A percentile compares a stretch with the other conserved stretches of the same genome.
Evolutionary conservation across 1,140 invertebrate genomes (phyloP).

Genomic region (Drosophila carrolli): DNA sequence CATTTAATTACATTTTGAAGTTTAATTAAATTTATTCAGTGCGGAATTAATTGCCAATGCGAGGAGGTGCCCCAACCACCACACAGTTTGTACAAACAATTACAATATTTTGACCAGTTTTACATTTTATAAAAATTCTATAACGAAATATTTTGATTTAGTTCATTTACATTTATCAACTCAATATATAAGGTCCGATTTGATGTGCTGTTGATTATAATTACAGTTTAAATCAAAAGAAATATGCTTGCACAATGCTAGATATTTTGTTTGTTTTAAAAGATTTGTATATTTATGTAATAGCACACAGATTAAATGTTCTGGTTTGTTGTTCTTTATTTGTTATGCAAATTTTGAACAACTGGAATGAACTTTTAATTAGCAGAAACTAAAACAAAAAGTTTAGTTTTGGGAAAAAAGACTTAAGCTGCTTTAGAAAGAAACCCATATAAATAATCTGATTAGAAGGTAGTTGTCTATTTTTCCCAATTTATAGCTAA

Average conservation of each 20-base stretch:
- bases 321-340: neutral
- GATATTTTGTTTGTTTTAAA: neutral
- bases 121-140: neutral
- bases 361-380: too few species aligned
- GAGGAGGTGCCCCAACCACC: slow-evolving; percentile 16
- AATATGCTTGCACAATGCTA: too few species aligned
- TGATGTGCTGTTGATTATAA: too few species aligned
- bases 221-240: too few species aligned
- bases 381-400: too few species aligned
- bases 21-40: slow-evolving; percentile 81
- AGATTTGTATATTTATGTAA: too few species aligned
- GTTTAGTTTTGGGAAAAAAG: too few species aligned
- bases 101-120: slow-evolving; percentile 1
- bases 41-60: slow-evolving; percentile 66
- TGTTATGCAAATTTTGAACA: too few species aligned
- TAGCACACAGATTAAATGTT: neutral
- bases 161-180: slow-evolving; percentile 2
- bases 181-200: neutral
- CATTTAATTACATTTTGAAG: slow-evolving; percentile 77
- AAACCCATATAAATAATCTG: neutral
- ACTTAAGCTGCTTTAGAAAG: too few species aligned
- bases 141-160: neutral
- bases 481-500: neutral
- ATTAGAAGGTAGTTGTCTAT: neutral
- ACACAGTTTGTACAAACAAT: neutral